A percentile compares a stretch with the other conserved stretches of the same genome.
Conservation (phyloP, 2,113 vertebrate species). For the Arvicanthis niloticus region DNA sequence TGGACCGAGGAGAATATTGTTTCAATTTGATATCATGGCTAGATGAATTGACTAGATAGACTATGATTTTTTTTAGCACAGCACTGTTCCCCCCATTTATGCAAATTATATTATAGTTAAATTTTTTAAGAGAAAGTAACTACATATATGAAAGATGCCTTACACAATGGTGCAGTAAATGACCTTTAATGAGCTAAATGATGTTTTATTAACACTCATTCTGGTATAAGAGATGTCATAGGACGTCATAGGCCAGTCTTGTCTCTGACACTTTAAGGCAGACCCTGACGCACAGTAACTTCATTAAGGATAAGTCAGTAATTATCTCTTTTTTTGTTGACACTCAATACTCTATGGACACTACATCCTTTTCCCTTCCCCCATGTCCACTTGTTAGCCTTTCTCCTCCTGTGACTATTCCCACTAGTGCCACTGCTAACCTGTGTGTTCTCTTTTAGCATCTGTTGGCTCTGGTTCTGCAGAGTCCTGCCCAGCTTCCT, state of each 20-base stretch:
- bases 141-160: neutral
- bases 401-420: fast-evolving
- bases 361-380: neutral
- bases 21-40: slow-evolving; percentile 52
- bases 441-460: neutral
- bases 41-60: slow-evolving; percentile 59
- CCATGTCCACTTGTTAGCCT: fast-evolving
- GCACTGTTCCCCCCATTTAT: neutral
- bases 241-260: neutral
- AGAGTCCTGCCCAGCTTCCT: neutral
- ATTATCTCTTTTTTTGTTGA: neutral
- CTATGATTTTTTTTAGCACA: slow-evolving; percentile 55
- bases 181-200: slow-evolving; percentile 21
- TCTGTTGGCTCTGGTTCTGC: neutral
- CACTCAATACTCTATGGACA: neutral
- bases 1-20: slow-evolving; percentile 33
- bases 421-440: fast-evolving
- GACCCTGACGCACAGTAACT: neutral
- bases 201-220: neutral
- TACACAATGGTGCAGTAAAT: slow-evolving; percentile 21
- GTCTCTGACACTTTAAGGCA: neutral
- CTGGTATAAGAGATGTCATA: neutral
- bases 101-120: slow-evolving; percentile 11
- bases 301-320: neutral
- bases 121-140: slow-evolving; percentile 55